Evolutionary conservation across 23 tunicate genomes (phyloP).

Genomic region (Styela plicata): DNA sequence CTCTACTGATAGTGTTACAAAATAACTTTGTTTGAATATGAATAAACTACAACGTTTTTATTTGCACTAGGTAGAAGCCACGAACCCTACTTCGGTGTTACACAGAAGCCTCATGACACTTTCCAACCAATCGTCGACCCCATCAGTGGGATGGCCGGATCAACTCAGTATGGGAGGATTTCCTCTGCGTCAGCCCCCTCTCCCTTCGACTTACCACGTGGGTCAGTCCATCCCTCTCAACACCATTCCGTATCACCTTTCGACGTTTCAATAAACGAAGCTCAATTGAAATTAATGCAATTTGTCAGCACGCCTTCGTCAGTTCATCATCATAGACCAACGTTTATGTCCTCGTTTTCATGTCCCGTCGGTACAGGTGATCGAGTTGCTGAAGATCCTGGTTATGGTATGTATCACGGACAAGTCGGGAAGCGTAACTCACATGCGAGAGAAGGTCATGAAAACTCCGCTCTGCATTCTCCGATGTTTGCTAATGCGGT

Average conservation of each 20-base stretch:
- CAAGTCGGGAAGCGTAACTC: neutral
- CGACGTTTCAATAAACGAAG: constrained; percentile 31
- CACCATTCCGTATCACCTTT: constrained; percentile 30
- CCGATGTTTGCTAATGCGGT: neutral
- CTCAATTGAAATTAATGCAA: neutral
- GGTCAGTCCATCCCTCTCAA: constrained; percentile 24
- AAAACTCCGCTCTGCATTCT: neutral
- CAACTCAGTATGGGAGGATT: constrained; percentile 16
- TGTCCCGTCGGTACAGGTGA: constrained; percentile 20
- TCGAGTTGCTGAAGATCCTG: neutral
- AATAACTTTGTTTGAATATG: neutral
- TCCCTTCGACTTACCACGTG: constrained; percentile 29
- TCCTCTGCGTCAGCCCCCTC: constrained; percentile 27
- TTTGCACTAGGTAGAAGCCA: constrained; percentile 29
- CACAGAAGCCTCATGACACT: constrained; percentile 34
- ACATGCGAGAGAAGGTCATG: neutral
- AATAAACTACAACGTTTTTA: neutral
- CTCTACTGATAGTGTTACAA: too few relatives aligned
- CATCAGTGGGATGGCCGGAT: constrained; percentile 33
- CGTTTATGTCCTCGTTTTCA: constrained; percentile 8
- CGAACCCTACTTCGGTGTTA: constrained; percentile 20
- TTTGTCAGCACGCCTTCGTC: constrained; percentile 25
- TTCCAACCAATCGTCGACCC: constrained; percentile 21
- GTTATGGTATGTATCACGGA: neutral
- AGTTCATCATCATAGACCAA: constrained; percentile 27